A percentile compares a stretch with the other conserved stretches of the same genome.
Conservation (phyloP, 2,888 invertebrate genomes). For the Drosophila prolongata region DNA sequence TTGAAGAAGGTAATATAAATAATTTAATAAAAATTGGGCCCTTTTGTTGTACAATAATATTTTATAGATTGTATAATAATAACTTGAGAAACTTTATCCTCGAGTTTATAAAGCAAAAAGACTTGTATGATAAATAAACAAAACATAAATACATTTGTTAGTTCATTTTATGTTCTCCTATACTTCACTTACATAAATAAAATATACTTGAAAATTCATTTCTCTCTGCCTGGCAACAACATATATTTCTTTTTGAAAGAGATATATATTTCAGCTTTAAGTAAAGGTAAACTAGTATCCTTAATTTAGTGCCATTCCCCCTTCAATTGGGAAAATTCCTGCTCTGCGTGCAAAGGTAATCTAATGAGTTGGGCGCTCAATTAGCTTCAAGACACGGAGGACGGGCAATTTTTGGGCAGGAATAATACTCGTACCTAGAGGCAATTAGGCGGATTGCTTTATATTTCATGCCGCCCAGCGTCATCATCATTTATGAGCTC, state of each 20-base stretch:
- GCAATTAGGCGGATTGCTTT: conserved; percentile 84
- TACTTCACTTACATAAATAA: no score
- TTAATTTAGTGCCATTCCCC: not conserved
- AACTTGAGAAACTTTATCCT: no score
- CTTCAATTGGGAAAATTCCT: conserved; percentile 2
- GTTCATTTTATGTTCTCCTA: no score
- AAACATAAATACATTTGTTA: no score
- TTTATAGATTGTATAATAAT: no score
- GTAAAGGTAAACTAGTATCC: conserved; percentile 2
- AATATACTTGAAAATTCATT: no score
- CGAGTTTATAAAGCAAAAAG: no score
- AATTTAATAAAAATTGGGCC: no score
- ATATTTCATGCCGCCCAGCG: conserved; percentile 73
- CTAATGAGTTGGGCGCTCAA: conserved; percentile 84
- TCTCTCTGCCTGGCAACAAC: no score
- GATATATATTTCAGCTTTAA: conserved; percentile 9
- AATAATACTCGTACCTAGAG: conserved; percentile 79
- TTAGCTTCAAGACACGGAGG: conserved; percentile 63
- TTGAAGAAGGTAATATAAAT: no score
- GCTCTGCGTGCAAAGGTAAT: conserved; percentile 51
- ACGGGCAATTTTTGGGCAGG: conserved; percentile 32
- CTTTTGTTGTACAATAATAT: no score
- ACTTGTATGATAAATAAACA: no score
- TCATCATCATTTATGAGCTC: conserved; percentile 73
- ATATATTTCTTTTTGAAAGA: not conserved